Evolutionary conservation across 2,113 vertebrate genomes (phyloP).

Genomic region (Lates calcarifer): DNA sequence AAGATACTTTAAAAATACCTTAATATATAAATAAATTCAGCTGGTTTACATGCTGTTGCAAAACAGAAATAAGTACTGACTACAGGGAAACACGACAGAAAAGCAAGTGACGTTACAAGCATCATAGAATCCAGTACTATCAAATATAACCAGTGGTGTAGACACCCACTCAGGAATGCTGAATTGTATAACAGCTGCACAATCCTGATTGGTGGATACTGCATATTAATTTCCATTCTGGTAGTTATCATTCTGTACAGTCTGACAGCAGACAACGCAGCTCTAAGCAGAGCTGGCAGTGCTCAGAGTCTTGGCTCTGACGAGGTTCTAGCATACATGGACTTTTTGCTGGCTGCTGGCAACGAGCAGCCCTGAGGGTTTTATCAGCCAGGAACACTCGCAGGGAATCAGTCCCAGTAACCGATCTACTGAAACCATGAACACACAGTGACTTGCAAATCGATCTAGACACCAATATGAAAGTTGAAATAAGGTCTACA

Average conservation of each 20-base stretch:
- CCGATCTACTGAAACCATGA: conserved; percentile 48
- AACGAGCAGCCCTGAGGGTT: conserved; percentile 48
- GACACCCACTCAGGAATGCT: conserved; percentile 16
- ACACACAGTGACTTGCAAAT: conserved; percentile 44
- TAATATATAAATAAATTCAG: conserved; percentile 9
- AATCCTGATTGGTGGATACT: conserved; percentile 50
- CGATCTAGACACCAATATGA: conserved; percentile 34
- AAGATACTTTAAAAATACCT: conserved; percentile 23
- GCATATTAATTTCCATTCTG: conserved; percentile 56
- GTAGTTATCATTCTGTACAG: conserved; percentile 53
- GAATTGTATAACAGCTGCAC: conserved; percentile 48
- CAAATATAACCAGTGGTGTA: conserved; percentile 17
- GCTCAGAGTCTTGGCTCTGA: conserved; percentile 44
- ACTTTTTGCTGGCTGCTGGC: conserved; percentile 59
- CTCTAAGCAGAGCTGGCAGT: conserved; percentile 58
- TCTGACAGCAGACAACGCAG: conserved; percentile 33
- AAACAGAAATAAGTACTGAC: background rate
- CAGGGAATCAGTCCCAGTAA: conserved; percentile 46
- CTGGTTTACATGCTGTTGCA: conserved; percentile 1
- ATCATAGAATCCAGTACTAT: conserved; percentile 18
- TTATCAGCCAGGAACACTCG: conserved; percentile 71
- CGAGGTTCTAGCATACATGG: conserved; percentile 41
- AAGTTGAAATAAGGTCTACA: conserved; percentile 8
- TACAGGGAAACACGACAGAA: conserved; percentile 16
- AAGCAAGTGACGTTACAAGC: background rate